These are phyloP conservation scores for Rhynchonema sp. DNA, from an alignment of 2,888 invertebrate genomes.

Conservation along the genomic window DNA sequence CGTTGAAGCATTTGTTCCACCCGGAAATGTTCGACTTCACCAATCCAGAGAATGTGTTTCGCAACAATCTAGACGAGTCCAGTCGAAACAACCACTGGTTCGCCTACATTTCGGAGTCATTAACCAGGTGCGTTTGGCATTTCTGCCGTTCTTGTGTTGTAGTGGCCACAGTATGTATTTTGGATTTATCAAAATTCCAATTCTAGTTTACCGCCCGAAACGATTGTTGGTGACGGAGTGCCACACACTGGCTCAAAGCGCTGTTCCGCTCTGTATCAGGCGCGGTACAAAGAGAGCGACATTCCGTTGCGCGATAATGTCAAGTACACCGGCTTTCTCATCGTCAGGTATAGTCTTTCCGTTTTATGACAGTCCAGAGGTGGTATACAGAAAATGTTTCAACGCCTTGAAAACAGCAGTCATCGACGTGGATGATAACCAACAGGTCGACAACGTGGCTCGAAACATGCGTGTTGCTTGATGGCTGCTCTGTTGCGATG, in stretches of 20 bases:
- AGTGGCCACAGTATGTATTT: too few species aligned
- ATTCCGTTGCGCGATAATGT: conserved; percentile 14
- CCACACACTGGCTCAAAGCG: not conserved
- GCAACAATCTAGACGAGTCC: not conserved
- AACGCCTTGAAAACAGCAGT: too few species aligned
- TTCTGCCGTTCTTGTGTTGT: too few species aligned
- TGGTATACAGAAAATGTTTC: too few species aligned
- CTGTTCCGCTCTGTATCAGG: conserved; percentile 12
- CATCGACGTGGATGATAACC: too few species aligned
- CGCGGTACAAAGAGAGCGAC: conserved; percentile 18
- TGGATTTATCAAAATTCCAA: too few species aligned
- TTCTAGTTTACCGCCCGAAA: too few species aligned
- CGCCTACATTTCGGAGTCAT: conserved; percentile 23
- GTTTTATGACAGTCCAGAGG: too few species aligned
- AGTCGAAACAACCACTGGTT: not conserved
- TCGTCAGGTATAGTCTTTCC: too few species aligned
- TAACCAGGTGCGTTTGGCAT: not conserved
- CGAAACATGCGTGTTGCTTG: too few species aligned
- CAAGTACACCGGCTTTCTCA: conserved; percentile 25
- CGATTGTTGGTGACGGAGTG: not conserved
- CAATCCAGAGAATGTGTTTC: not conserved
- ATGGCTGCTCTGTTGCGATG: too few species aligned
- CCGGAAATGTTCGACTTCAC: not conserved
- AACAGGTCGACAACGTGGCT: too few species aligned
- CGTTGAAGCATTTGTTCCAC: not conserved